A percentile compares a stretch with the other conserved stretches of the same genome.
phyloP scores from a whole-genome alignment of 2,797 vertebrate genomes.

The Myripristis murdjan region DNA sequence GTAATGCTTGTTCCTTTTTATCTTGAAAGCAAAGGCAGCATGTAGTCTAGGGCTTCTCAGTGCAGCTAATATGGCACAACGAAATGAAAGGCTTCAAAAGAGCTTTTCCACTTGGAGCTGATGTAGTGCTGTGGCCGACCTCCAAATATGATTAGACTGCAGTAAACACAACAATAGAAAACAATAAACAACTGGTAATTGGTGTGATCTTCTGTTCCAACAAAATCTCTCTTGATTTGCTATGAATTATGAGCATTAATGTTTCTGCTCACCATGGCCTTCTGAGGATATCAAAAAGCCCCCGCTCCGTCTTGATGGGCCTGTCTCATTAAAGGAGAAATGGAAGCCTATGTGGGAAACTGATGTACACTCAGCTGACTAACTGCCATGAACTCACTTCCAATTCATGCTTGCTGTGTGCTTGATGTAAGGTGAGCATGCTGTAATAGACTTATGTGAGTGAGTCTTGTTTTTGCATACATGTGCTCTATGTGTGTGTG shows the following conservation, averaged over 20 bases:
- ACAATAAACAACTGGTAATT: constrained; percentile 82
- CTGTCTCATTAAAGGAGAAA: constrained; percentile 75
- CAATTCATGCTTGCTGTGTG: constrained; percentile 55
- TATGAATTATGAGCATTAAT: constrained; percentile 74
- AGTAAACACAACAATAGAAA: constrained; percentile 77
- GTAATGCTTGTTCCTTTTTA: constrained; percentile 85
- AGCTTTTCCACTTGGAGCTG: constrained; percentile 79
- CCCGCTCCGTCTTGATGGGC: constrained; percentile 66
- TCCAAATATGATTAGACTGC: constrained; percentile 83
- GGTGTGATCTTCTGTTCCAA: constrained; percentile 78
- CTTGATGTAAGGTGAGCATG: constrained; percentile 57
- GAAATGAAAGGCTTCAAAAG: constrained; percentile 86
- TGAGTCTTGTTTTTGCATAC: constrained; percentile 48
- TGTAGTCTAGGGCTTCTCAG: constrained; percentile 80
- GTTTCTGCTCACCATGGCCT: constrained; percentile 60
- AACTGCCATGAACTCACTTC: constrained; percentile 69
- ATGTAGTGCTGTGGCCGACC: constrained; percentile 79
- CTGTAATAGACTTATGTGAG: constrained; percentile 8
- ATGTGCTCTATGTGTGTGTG: constrained; percentile 24
- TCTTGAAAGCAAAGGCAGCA: constrained; percentile 82
- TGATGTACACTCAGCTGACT: constrained; percentile 63
- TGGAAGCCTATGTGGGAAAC: constrained; percentile 51
- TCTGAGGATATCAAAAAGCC: constrained; percentile 76
- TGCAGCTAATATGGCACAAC: constrained; percentile 82
- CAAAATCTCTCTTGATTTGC: constrained; percentile 77